A percentile compares a stretch with the other conserved stretches of the same genome.
These are phyloP conservation scores for Parnassius mnemosyne DNA, from an alignment of 2,888 invertebrate genomes.

Conservation along the genomic window DNA sequence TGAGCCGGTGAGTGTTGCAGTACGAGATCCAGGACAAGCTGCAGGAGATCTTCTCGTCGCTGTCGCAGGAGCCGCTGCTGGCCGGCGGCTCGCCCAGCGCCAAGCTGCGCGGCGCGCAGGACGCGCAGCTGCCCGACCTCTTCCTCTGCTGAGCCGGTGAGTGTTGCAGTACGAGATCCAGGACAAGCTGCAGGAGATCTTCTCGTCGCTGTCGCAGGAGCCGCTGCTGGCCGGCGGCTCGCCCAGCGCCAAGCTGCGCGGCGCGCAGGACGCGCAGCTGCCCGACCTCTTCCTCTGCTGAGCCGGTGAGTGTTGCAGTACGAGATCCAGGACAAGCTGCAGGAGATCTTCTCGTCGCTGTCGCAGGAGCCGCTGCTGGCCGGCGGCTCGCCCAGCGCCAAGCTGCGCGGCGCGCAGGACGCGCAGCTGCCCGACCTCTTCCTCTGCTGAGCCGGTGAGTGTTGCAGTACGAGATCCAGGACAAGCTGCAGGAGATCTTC, in stretches of 20 bases:
- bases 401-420: conserved; percentile 85
- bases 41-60: conserved; percentile 93
- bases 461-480: conserved; percentile 92
- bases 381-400: conserved; percentile 50
- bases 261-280: conserved; percentile 92
- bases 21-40: conserved; percentile 94
- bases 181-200: conserved; percentile 94
- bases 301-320: conserved; percentile 85
- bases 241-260: conserved; percentile 60
- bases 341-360: conserved; percentile 93
- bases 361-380: conserved; percentile 77
- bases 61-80: conserved; percentile 81
- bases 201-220: conserved; percentile 86
- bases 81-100: conserved; percentile 50
- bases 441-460: conserved; percentile 81
- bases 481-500: conserved; percentile 94
- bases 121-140: conserved; percentile 94
- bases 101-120: conserved; percentile 84
- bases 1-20: conserved; percentile 80
- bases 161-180: conserved; percentile 91
- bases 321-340: conserved; percentile 92
- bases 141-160: conserved; percentile 86
- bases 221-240: conserved; percentile 62
- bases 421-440: conserved; percentile 95
- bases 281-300: conserved; percentile 92